Evolutionary conservation across 2,888 invertebrate genomes (phyloP).

Genomic region (Patella caerulea): DNA sequence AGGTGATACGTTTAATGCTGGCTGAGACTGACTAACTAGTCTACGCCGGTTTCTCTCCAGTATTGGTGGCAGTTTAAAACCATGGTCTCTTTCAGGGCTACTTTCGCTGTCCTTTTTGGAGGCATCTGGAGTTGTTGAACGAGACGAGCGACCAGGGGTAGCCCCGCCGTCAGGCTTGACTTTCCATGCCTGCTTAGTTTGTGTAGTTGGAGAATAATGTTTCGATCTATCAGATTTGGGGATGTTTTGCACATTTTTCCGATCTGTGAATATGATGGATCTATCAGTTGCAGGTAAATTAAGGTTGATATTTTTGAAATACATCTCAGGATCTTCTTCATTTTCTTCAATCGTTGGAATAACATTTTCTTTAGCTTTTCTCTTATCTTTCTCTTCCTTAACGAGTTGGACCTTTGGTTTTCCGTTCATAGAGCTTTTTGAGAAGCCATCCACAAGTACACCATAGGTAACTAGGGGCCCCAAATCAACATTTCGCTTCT

Average conservation of each 20-base stretch:
- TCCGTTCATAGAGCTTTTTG: constrained; percentile 61
- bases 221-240: not conserved
- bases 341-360: constrained; percentile 25
- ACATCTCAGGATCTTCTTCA: constrained; percentile 56
- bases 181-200: not conserved
- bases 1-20: constrained; percentile 1
- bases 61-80: constrained; percentile 43
- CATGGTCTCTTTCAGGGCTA: constrained; percentile 16
- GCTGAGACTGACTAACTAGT: constrained; percentile 9
- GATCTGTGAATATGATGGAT: not conserved
- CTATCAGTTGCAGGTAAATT: constrained; percentile 21
- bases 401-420: constrained; percentile 42
- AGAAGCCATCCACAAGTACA: constrained; percentile 62
- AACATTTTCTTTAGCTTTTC: constrained; percentile 33
- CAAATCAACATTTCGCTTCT: constrained; percentile 45
- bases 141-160: constrained; percentile 10
- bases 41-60: constrained; percentile 34
- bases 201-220: not conserved
- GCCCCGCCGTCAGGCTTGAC: not conserved
- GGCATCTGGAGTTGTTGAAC: constrained; percentile 13
- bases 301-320: constrained; percentile 56
- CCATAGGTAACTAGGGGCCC: constrained; percentile 63
- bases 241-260: not conserved
- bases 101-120: constrained; percentile 12
- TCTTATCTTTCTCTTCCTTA: constrained; percentile 31